These are phyloP conservation scores for Ceratotherium simum DNA, from an alignment of 2,113 vertebrate genomes.

Conservation along the genomic window DNA sequence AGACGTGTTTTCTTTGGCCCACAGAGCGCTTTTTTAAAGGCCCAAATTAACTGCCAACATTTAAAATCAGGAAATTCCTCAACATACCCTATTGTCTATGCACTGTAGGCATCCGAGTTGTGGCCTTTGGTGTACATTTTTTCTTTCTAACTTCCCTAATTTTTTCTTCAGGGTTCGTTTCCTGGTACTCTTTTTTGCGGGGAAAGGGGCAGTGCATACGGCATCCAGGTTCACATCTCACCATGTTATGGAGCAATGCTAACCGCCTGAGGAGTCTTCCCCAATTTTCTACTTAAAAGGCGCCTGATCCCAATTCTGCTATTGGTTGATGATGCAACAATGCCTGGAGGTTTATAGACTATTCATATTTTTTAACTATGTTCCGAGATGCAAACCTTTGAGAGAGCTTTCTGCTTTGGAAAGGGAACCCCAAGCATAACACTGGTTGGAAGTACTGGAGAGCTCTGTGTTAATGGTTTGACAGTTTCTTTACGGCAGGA, in stretches of 20 bases:
- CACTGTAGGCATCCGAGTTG: not conserved
- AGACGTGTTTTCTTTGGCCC: conserved; percentile 5
- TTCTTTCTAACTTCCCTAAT: not conserved
- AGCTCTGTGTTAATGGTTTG: not conserved
- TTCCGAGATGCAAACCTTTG: not conserved
- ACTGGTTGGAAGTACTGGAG: not conserved
- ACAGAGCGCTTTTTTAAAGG: not conserved
- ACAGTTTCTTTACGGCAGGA: not conserved
- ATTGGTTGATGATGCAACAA: not conserved
- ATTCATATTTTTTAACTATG: not conserved
- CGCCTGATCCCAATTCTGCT: not conserved
- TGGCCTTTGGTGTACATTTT: not conserved
- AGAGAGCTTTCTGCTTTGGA: not conserved
- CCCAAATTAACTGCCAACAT: not conserved
- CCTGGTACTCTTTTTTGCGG: not conserved
- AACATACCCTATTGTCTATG: not conserved
- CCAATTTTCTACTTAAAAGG: not conserved
- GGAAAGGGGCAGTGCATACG: too few relatives aligned
- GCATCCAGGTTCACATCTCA: not conserved
- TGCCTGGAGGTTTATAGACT: not conserved
- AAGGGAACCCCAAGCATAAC: not conserved
- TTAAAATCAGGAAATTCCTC: conserved; percentile 50
- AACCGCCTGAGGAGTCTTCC: not conserved
- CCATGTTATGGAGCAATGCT: not conserved
- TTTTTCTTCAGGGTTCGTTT: not conserved